These are phyloP conservation scores for Aspidoscelis tigris DNA, from an alignment of 2,113 vertebrate species.

Conservation along the genomic window DNA sequence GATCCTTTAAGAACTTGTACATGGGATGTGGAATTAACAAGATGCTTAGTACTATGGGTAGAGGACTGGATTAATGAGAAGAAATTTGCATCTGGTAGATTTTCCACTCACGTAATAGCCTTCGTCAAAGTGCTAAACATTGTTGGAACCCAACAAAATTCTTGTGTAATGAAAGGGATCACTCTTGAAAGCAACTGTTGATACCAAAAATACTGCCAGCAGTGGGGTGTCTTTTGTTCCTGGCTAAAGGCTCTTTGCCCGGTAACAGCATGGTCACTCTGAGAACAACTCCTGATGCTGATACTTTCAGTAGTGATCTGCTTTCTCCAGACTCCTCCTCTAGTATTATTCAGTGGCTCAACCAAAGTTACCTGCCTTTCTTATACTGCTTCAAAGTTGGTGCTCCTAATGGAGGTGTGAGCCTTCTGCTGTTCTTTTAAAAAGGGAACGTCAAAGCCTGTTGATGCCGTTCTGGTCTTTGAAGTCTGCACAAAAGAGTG, in stretches of 20 bases:
- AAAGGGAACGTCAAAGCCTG: constrained; percentile 37
- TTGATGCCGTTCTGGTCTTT: constrained; percentile 40
- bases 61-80: constrained; percentile 58
- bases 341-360: constrained; percentile 64
- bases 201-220: constrained; percentile 41
- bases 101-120: constrained; percentile 62
- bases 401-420: constrained; percentile 5
- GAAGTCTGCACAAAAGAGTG: constrained; percentile 34
- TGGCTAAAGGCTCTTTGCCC: constrained; percentile 35
- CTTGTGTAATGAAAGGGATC: constrained; percentile 43
- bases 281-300: constrained; percentile 23
- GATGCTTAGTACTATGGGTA: constrained; percentile 53
- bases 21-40: constrained; percentile 50
- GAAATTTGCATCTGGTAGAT: constrained; percentile 51
- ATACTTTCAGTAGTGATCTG: constrained; percentile 16
- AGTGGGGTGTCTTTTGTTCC: not conserved
- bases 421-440: constrained; percentile 11
- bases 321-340: constrained; percentile 22
- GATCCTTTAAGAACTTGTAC: constrained; percentile 68
- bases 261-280: constrained; percentile 45
- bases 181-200: constrained; percentile 41
- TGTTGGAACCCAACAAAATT: constrained; percentile 51
- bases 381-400: constrained; percentile 41
- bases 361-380: constrained; percentile 39
- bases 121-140: constrained; percentile 69